These are phyloP conservation scores for Polyommatus icarus DNA, from an alignment of 2,888 invertebrate genomes.

Conservation along the genomic window DNA sequence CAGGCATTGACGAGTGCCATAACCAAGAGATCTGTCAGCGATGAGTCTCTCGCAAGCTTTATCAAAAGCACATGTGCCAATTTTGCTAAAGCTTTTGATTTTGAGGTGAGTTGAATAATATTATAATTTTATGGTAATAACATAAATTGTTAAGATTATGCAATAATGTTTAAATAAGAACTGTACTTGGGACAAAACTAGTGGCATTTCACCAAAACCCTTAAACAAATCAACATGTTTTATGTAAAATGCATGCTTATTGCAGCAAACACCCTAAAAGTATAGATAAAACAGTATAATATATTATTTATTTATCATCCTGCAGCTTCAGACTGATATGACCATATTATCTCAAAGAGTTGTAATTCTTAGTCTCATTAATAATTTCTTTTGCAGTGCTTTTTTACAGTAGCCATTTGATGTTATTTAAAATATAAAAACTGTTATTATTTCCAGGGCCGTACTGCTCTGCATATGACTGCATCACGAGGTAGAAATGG, in stretches of 20 bases:
- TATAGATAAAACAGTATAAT: no score
- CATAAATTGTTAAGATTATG: not conserved
- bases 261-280: no score
- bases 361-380: no score
- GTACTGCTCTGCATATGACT: slow-evolving; percentile 89
- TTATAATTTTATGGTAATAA: slow-evolving; percentile 9
- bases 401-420: no score
- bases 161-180: not conserved
- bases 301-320: no score
- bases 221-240: no score
- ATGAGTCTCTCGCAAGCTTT: slow-evolving; percentile 80
- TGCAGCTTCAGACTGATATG: no score
- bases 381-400: no score
- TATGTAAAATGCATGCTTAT: no score
- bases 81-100: slow-evolving; percentile 80
- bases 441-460: slow-evolving; percentile 73
- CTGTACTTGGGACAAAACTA: no score
- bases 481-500: slow-evolving; percentile 86
- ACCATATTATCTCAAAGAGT: no score
- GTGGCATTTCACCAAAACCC: not conserved
- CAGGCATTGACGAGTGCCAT: slow-evolving; percentile 82
- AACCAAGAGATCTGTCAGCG: slow-evolving; percentile 82
- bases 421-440: not conserved
- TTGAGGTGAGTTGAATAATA: slow-evolving; percentile 64
- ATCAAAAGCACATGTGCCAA: slow-evolving; percentile 82